Percentiles rank a stretch among this genome's conserved stretches.
phyloP scores from a whole-genome alignment of 2,113 vertebrate genomes.

The Tamias sibiricus region DNA sequence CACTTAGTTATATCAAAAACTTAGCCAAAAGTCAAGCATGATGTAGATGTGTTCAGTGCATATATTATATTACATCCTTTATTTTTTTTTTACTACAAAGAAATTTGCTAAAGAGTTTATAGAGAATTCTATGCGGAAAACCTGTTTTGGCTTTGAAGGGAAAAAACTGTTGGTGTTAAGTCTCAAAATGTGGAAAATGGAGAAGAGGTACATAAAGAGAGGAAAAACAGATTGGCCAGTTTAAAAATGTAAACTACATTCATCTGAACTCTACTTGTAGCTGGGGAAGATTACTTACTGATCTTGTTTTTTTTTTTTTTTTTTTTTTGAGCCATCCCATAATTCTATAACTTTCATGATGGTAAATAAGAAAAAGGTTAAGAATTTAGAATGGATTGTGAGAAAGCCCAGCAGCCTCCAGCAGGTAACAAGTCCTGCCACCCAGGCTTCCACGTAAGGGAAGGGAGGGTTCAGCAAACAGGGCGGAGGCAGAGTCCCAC shows the following conservation, averaged over 20 bases:
- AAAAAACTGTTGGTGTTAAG: not conserved
- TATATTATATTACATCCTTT: too few relatives aligned
- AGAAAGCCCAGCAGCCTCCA: not conserved
- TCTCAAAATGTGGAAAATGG: not conserved
- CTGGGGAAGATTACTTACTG: not conserved
- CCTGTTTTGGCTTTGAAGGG: not conserved
- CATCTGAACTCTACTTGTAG: not conserved
- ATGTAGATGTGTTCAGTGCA: too few relatives aligned
- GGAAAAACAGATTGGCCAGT: not conserved
- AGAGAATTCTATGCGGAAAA: not conserved
- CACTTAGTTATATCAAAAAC: too few relatives aligned
- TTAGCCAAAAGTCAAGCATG: too few relatives aligned
- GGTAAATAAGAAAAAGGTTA: not conserved
- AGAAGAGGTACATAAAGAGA: not conserved
- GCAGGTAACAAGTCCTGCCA: not conserved
- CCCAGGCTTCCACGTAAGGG: too few relatives aligned
- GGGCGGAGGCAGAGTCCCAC: not conserved
- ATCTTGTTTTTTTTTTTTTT: too few relatives aligned
- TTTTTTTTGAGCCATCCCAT: not conserved
- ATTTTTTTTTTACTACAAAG: not conserved
- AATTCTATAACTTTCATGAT: not conserved
- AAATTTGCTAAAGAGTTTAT: not conserved
- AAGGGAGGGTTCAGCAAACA: too few relatives aligned
- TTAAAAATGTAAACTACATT: not conserved
- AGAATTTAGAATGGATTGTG: not conserved